phyloP scores from a whole-genome alignment of 1,140 invertebrate species.

The Belonocnema kinseyi region DNA sequence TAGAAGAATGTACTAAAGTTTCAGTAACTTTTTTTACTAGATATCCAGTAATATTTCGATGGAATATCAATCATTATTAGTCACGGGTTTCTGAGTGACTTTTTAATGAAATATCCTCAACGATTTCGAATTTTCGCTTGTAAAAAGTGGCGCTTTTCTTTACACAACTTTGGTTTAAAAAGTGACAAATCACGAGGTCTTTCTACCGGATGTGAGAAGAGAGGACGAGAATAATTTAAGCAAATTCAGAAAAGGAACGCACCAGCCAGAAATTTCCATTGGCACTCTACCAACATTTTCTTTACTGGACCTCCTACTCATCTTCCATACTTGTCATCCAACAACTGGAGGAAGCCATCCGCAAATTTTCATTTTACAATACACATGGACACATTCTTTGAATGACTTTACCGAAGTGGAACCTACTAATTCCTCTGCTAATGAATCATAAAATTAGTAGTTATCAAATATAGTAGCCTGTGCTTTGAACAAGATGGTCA shows the following conservation, averaged over 20 bases:
- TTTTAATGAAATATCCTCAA: too few species aligned
- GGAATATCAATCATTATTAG: too few species aligned
- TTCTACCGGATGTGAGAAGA: conserved; percentile 23
- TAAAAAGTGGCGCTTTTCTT: conserved; percentile 1
- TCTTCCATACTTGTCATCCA: neutral
- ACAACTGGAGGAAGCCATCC: neutral
- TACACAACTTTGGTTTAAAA: neutral
- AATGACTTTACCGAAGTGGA: conserved; percentile 1
- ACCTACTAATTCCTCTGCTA: neutral
- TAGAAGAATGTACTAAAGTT: too few species aligned
- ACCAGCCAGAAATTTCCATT: neutral
- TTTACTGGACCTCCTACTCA: conserved; percentile 19
- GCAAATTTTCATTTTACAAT: conserved; percentile 7
- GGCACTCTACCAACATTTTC: neutral
- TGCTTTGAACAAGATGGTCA: neutral
- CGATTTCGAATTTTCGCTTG: neutral
- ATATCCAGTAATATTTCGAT: too few species aligned
- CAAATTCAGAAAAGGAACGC: conserved; percentile 1
- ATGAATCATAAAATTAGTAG: conserved; percentile 1
- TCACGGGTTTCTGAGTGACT: too few species aligned
- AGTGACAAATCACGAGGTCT: conserved; percentile 13
- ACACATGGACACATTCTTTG: neutral
- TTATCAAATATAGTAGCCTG: neutral
- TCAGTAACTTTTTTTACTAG: neutral
- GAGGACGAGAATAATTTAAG: neutral